These are phyloP conservation scores for Maccullochella peelii DNA, from an alignment of 2,113 vertebrate genomes.

Conservation along the genomic window DNA sequence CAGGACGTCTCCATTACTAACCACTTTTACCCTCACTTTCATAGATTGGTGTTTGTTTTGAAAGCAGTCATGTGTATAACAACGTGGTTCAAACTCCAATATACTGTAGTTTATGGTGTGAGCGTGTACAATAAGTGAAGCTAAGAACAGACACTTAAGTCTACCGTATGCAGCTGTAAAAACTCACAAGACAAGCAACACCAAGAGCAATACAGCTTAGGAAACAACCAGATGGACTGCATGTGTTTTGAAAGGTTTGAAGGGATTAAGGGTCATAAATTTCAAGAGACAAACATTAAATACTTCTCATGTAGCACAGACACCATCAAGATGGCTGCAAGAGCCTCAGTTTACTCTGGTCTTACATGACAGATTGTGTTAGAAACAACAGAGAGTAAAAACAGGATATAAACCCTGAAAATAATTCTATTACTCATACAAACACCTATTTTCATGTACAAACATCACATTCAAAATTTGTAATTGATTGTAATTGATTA, in stretches of 20 bases:
- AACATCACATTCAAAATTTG: neutral
- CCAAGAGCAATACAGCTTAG: slow-evolving; percentile 42
- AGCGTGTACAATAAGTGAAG: slow-evolving; percentile 4
- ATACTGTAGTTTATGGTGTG: neutral
- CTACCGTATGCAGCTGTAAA: slow-evolving; percentile 51
- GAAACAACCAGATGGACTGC: slow-evolving; percentile 33
- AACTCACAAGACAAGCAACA: slow-evolving; percentile 39
- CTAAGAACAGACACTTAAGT: slow-evolving; percentile 9
- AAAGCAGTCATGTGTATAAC: neutral
- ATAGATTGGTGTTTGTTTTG: neutral
- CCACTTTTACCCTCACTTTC: neutral
- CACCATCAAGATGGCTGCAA: slow-evolving; percentile 5
- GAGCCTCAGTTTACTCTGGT: neutral
- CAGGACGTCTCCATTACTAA: neutral
- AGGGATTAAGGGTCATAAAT: slow-evolving; percentile 36
- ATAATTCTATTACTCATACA: neutral
- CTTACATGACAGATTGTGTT: slow-evolving; percentile 3
- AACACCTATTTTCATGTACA: neutral
- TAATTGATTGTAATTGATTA: too few species aligned
- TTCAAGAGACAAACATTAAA: slow-evolving; percentile 19
- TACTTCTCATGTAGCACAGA: slow-evolving; percentile 12
- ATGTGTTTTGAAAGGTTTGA: slow-evolving; percentile 44
- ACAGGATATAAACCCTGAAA: neutral
- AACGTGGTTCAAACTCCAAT: neutral
- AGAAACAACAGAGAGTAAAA: neutral